Conservation (phyloP, 2,113 vertebrate genomes). For the Isichthys henryi region DNA sequence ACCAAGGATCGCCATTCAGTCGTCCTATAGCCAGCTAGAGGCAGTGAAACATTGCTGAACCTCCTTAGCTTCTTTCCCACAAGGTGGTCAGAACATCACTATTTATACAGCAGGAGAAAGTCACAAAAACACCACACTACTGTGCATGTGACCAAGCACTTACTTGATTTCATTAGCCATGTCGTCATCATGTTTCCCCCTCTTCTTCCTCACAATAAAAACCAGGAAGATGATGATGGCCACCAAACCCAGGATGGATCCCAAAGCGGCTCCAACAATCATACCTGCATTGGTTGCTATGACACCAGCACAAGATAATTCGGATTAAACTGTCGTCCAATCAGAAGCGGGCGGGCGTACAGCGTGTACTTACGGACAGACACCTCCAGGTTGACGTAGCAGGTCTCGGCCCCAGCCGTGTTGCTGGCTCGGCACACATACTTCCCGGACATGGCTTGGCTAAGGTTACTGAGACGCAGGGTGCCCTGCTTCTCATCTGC, state of each 20-base stretch:
- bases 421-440: slow-evolving; percentile 76
- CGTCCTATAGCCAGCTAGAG: neutral
- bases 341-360: neutral
- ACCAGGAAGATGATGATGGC: slow-evolving; percentile 61
- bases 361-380: slow-evolving; percentile 60
- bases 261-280: slow-evolving; percentile 69
- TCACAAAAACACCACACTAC: neutral
- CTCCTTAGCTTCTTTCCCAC: neutral
- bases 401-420: slow-evolving; percentile 66
- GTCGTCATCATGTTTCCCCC: slow-evolving; percentile 64
- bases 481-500: slow-evolving; percentile 69
- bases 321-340: neutral
- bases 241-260: slow-evolving; percentile 66
- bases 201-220: slow-evolving; percentile 63
- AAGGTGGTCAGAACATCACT: neutral
- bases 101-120: neutral
- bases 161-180: slow-evolving; percentile 84
- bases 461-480: slow-evolving; percentile 72
- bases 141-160: slow-evolving; percentile 32
- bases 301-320: neutral
- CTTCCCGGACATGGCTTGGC: slow-evolving; percentile 70
- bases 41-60: neutral
- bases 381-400: slow-evolving; percentile 78
- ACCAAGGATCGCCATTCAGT: neutral
- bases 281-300: slow-evolving; percentile 64